Evolutionary conservation across 1,140 invertebrate genomes (phyloP).

Genomic region (Lordiphosa mommai): DNA sequence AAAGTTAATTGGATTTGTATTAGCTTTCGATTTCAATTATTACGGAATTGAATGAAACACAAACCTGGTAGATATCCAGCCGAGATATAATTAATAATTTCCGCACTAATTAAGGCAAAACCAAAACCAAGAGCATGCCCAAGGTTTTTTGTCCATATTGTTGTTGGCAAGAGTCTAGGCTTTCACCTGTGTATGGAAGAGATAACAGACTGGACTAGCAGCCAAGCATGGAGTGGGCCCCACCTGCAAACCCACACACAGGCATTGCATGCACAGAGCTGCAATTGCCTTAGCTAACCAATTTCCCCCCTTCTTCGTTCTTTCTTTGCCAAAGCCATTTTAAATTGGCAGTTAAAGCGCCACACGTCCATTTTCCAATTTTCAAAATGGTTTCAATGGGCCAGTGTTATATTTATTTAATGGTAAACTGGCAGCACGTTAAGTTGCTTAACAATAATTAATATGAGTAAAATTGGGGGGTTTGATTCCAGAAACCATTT

Average conservation of each 20-base stretch:
- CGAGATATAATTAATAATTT: constrained; percentile 71
- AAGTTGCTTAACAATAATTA: neutral
- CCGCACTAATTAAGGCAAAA: constrained; percentile 65
- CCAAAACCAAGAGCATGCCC: constrained; percentile 28
- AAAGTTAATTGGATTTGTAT: constrained; percentile 19
- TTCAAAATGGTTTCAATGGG: constrained; percentile 22
- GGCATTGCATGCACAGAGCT: constrained; percentile 7
- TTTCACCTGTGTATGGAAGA: constrained; percentile 34
- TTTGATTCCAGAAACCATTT: too few species aligned
- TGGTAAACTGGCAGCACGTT: constrained; percentile 5
- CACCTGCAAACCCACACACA: neutral
- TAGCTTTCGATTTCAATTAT: constrained; percentile 39
- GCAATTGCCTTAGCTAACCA: neutral
- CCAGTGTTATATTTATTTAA: constrained; percentile 31
- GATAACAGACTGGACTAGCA: constrained; percentile 18
- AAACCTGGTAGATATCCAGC: constrained; percentile 1
- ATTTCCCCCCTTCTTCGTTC: neutral
- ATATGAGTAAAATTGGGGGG: neutral
- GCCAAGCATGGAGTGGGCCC: constrained; percentile 23
- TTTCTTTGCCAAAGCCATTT: neutral
- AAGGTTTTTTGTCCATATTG: too few species aligned
- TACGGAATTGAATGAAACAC: neutral
- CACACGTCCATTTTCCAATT: constrained; percentile 27
- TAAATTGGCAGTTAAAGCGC: neutral
- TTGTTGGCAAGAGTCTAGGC: constrained; percentile 30